phyloP scores from a whole-genome alignment of 64 coral and sea anemone genomes.

The Porites australiensis region DNA sequence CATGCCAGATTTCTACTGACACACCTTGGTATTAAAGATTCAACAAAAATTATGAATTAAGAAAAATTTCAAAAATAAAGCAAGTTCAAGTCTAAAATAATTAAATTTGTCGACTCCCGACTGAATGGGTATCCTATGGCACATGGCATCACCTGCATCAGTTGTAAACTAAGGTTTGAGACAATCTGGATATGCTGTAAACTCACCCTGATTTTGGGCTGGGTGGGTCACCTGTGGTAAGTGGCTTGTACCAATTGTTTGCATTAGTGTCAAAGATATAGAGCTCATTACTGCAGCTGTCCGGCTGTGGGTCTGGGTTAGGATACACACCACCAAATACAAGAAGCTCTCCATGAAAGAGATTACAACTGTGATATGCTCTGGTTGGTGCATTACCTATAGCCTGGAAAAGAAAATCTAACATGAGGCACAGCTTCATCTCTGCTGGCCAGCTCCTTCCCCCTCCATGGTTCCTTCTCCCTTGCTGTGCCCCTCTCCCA shows the following conservation, averaged over 20 bases:
- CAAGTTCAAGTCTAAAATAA: too few species aligned
- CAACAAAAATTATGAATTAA: neutral
- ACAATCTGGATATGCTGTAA: too few species aligned
- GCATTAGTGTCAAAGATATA: constrained; percentile 79
- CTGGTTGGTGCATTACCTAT: constrained; percentile 93
- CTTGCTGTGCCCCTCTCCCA: too few species aligned
- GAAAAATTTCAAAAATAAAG: too few species aligned
- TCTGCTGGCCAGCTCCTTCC: too few species aligned
- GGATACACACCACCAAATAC: constrained; percentile 93
- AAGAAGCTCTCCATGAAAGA: constrained; percentile 83
- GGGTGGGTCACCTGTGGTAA: constrained; percentile 70
- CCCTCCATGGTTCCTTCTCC: neutral
- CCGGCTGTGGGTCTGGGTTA: constrained; percentile 90
- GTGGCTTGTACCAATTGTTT: constrained; percentile 90
- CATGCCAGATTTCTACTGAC: too few species aligned
- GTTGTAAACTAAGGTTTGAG: too few species aligned
- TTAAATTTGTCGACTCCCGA: too few species aligned
- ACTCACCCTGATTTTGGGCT: constrained; percentile 84
- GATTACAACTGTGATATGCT: constrained; percentile 84
- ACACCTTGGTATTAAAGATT: neutral
- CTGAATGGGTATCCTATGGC: too few species aligned
- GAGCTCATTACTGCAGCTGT: constrained; percentile 91
- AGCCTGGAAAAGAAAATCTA: constrained; percentile 56
- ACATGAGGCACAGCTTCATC: neutral
- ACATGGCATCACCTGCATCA: too few species aligned